A percentile compares a stretch with the other conserved stretches of the same genome.
Conservation (phyloP, 2,888 invertebrate species). For the Folsomia candida region DNA sequence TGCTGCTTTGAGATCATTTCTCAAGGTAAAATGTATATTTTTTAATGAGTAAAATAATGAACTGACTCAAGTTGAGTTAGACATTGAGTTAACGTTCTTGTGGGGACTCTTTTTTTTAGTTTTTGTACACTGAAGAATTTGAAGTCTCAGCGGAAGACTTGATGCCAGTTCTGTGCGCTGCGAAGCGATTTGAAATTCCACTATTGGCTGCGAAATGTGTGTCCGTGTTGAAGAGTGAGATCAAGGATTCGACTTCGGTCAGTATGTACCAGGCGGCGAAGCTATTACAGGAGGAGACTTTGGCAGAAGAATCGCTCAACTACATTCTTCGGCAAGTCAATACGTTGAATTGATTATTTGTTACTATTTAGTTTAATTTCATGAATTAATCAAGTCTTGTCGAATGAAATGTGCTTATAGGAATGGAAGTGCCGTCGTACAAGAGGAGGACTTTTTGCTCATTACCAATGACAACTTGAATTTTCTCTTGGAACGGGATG, state of each 20-base stretch:
- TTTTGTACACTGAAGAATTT: constrained; percentile 43
- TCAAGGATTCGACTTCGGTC: constrained; percentile 43
- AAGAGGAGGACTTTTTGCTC: constrained; percentile 41
- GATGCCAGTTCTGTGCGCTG: constrained; percentile 46
- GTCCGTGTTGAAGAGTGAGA: constrained; percentile 41
- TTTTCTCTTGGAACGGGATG: constrained; percentile 39
- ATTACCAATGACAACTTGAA: constrained; percentile 39
- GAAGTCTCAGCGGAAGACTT: constrained; percentile 42
- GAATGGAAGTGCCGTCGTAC: constrained; percentile 37
- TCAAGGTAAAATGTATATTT: constrained; percentile 27
- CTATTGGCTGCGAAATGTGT: constrained; percentile 42
- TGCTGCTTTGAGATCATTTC: constrained; percentile 36
- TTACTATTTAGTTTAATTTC: no score
- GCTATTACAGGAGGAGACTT: constrained; percentile 37
- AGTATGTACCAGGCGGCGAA: constrained; percentile 46
- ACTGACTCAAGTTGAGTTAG: background rate
- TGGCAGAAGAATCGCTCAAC: constrained; percentile 42
- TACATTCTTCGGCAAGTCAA: constrained; percentile 39
- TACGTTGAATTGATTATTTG: background rate
- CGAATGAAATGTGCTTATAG: constrained; percentile 21
- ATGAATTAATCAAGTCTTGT: background rate
- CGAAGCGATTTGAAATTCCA: constrained; percentile 42
- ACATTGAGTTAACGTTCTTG: background rate
- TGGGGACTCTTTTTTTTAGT: constrained; percentile 23
- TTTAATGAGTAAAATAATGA: background rate